These are phyloP conservation scores for Drosophila phalerata DNA, from an alignment of 2,888 invertebrate species.

Conservation along the genomic window DNA sequence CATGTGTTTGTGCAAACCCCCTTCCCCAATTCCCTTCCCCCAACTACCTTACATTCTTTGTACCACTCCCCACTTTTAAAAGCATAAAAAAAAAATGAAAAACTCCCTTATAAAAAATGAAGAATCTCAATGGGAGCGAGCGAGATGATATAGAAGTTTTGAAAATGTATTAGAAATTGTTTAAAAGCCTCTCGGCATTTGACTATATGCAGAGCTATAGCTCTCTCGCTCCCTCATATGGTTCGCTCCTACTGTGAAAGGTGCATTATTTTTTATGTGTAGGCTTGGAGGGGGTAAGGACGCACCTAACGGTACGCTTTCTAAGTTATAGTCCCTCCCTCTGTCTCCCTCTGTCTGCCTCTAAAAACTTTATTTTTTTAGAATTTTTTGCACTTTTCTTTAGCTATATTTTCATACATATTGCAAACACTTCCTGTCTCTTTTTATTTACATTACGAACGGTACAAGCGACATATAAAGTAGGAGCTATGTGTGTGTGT, in stretches of 20 bases:
- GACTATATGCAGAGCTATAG: constrained; percentile 68
- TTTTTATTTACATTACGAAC: constrained; percentile 77
- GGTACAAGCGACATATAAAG: constrained; percentile 66
- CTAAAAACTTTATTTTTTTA: constrained; percentile 19
- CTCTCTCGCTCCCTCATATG: constrained; percentile 13
- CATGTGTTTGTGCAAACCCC: constrained; percentile 8
- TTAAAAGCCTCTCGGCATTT: constrained; percentile 51
- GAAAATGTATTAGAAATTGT: constrained; percentile 21
- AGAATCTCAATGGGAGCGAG: constrained; percentile 3
- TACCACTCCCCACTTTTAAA: constrained; percentile 18
- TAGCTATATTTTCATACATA: constrained; percentile 58
- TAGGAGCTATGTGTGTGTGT: constrained; percentile 45
- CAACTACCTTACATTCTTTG: constrained; percentile 11
- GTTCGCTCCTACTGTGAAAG: background rate
- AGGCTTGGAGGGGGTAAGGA: background rate
- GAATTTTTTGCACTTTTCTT: constrained; percentile 35
- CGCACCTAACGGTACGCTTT: constrained; percentile 45
- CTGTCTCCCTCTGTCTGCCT: background rate
- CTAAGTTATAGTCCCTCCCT: constrained; percentile 45
- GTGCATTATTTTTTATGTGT: constrained; percentile 31
- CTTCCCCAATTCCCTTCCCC: background rate
- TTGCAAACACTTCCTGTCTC: constrained; percentile 79
- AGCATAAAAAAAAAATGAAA: constrained; percentile 11
- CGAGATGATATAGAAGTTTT: constrained; percentile 40
- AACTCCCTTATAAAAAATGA: constrained; percentile 31